Evolutionary conservation across 2,797 vertebrate species (phyloP).

Genomic region (Anas capensis): DNA sequence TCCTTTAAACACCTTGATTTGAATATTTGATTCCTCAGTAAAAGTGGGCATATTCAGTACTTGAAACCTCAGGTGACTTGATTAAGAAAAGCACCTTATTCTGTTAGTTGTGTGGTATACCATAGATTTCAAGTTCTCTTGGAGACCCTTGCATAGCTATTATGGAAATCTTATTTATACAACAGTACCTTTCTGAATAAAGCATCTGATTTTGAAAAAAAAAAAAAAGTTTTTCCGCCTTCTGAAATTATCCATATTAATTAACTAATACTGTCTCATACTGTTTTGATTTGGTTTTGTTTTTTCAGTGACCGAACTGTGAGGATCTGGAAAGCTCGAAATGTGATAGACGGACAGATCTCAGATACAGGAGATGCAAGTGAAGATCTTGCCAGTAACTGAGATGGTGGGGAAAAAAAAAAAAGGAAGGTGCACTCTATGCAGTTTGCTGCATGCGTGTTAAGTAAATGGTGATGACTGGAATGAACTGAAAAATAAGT

Average conservation of each 20-base stretch:
- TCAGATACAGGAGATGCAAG: conserved; percentile 80
- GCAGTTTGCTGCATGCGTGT: conserved; percentile 60
- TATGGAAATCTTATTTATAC: background rate
- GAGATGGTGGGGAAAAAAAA: background rate
- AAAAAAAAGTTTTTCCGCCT: background rate
- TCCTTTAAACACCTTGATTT: background rate
- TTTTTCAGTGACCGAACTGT: conserved; percentile 92
- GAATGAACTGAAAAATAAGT: conserved; percentile 62
- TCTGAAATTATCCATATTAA: background rate
- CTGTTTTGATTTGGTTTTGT: background rate
- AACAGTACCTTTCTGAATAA: background rate
- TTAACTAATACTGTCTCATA: background rate
- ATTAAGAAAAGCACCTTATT: background rate
- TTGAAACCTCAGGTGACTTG: background rate
- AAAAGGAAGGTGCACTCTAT: conserved; percentile 17
- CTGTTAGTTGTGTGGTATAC: background rate
- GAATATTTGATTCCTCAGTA: background rate
- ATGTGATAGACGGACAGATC: conserved; percentile 83
- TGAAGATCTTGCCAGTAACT: conserved; percentile 81
- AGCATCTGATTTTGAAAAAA: background rate
- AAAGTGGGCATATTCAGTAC: background rate
- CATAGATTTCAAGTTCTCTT: background rate
- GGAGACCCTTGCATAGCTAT: background rate
- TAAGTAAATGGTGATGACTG: conserved; percentile 65
- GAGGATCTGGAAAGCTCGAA: conserved; percentile 93